phyloP scores from a whole-genome alignment of 2,797 vertebrate genomes.

The Thalassophryne amazonica region DNA sequence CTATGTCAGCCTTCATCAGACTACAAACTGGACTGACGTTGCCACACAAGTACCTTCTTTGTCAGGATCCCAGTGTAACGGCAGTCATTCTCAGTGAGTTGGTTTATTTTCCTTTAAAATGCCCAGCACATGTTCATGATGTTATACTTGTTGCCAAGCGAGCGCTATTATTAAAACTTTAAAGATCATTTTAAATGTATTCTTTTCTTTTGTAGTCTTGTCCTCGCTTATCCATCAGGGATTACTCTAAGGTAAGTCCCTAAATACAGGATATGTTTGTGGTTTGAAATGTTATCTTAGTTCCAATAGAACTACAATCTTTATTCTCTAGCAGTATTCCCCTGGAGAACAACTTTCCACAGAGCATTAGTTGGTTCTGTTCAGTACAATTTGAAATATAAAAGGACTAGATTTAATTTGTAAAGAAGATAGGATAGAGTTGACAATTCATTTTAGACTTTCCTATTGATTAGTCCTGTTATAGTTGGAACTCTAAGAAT shows the following conservation, averaged over 20 bases:
- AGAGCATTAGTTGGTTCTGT: too few species aligned
- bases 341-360: too few species aligned
- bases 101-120: background rate
- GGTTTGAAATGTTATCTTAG: background rate
- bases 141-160: background rate
- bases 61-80: slow-evolving; percentile 69
- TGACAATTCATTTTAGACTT: too few species aligned
- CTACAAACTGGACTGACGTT: slow-evolving; percentile 60
- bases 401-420: too few species aligned
- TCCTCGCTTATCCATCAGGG: slow-evolving; percentile 53
- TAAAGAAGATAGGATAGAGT: too few species aligned
- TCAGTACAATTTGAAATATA: too few species aligned
- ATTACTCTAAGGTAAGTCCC: slow-evolving; percentile 50
- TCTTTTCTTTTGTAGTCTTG: slow-evolving; percentile 62
- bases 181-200: background rate
- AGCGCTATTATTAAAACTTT: background rate
- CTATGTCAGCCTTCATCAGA: slow-evolving; percentile 34
- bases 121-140: background rate
- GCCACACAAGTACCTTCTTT: slow-evolving; percentile 33
- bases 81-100: slow-evolving; percentile 69
- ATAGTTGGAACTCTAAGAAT: too few species aligned
- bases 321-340: too few species aligned
- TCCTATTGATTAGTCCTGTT: too few species aligned
- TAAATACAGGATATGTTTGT: background rate
- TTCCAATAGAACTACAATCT: too few species aligned